Evolutionary conservation across 2,888 invertebrate genomes (phyloP), one percentile per base, ranked within the genome.

Genomic region (Thyatira batis): DNA sequence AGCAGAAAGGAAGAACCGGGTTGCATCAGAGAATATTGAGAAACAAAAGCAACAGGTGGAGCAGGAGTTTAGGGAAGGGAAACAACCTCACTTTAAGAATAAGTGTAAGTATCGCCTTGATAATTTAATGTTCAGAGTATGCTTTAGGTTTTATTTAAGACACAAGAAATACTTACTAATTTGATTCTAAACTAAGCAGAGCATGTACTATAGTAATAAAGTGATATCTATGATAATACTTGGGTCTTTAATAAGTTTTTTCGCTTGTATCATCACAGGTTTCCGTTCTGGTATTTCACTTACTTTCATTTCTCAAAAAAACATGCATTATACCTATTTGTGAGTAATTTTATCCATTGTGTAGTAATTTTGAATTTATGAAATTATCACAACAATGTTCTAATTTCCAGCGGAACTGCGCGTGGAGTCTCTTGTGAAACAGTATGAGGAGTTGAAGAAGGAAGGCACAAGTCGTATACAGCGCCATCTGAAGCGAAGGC

Each of bases 401-500:
- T 57, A 17, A 45, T 73, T 94, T 94, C 25, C 87, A 97, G 97
- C 96, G 80, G 97, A 97, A 73, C 94, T 94, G 69, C 94, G 95
- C 55, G 93, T 97, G 1, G 93, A 95, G 60, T 94, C 95, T 27
- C 85, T 98, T 45, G 95, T 97, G 1, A 93, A 95, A 30, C 95
- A 97, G 78, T 98, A 95, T 76, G 96, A 96, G 61, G 95, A 95
- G 49, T 80, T 98, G 48, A 97, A 97, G 82, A 86, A 84, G 46
- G 93, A 95, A 69, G 94, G 95, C 50, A 89, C 93, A 0, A 97
- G 97, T 9, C 95, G 95, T 71, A 82, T 98, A 1, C 95, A 95
- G 63, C 95, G 97, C 64, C 97, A 98, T 76, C 93, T 98, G 63
- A 95, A 95, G 70, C 95, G 96, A 61, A 93, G 96, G 54, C 93